A percentile compares a stretch with the other conserved stretches of the same genome.
These are phyloP conservation scores for Macrotus californicus DNA, from an alignment of 2,113 vertebrate genomes.

Conservation along the genomic window DNA sequence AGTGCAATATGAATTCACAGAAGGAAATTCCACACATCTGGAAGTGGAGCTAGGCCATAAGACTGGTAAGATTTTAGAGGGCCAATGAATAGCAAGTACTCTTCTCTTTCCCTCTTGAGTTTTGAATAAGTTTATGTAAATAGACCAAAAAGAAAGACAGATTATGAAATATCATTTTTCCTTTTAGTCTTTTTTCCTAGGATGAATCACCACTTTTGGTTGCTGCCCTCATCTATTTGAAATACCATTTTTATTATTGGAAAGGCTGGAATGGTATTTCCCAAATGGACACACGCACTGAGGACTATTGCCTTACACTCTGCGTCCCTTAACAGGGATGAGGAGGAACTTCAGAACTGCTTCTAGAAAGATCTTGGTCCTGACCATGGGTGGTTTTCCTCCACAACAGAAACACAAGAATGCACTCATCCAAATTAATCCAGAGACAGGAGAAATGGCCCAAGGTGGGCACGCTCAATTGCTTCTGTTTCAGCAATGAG, in stretches of 20 bases:
- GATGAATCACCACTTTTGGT: too few relatives aligned
- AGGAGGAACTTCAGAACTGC: neutral
- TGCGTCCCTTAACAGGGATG: neutral
- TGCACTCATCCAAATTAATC: neutral
- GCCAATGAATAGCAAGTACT: neutral
- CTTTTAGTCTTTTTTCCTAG: neutral
- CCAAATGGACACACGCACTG: neutral
- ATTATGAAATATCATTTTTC: neutral
- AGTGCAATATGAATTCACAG: neutral
- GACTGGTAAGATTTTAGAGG: neutral
- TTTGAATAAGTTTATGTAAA: slow-evolving; percentile 2
- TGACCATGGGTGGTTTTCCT: neutral
- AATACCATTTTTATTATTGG: neutral
- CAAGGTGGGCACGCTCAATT: neutral
- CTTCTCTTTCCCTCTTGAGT: neutral
- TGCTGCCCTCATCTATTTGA: too few relatives aligned
- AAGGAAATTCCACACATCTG: neutral
- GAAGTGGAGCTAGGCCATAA: neutral
- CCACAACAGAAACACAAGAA: neutral
- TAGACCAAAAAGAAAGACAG: neutral
- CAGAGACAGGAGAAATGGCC: neutral
- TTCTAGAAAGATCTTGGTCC: neutral
- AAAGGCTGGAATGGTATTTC: neutral
- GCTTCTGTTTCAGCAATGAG: neutral
- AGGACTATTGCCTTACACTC: neutral